A percentile compares a stretch with the other conserved stretches of the same genome.
phyloP scores from a whole-genome alignment of 1,140 invertebrate species.

The Diachasmimorpha longicaudata region DNA sequence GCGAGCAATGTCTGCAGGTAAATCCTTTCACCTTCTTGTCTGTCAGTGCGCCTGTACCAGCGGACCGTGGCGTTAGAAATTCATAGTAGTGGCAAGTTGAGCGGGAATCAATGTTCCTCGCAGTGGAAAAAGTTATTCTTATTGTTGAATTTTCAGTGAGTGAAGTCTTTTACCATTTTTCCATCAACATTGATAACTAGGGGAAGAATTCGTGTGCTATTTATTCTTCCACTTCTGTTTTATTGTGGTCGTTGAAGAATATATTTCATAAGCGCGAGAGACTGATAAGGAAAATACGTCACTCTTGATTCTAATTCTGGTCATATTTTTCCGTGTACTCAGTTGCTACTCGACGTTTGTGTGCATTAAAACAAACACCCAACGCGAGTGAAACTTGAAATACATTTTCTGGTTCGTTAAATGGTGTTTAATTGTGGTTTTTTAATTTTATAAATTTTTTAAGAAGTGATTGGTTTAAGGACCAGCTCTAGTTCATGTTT shows the following conservation, averaged over 20 bases:
- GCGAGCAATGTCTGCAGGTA: background rate
- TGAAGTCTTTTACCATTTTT: too few species aligned
- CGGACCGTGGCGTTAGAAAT: background rate
- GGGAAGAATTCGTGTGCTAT: too few species aligned
- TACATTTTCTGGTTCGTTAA: background rate
- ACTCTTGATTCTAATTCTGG: background rate
- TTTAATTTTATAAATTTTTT: background rate
- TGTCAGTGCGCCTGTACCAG: constrained; percentile 6
- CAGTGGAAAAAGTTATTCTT: background rate
- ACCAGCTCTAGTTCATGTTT: background rate
- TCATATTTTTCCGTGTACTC: background rate
- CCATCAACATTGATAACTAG: too few species aligned
- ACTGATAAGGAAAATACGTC: background rate
- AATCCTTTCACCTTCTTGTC: constrained; percentile 14
- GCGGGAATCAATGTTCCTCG: background rate
- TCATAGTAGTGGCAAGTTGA: background rate
- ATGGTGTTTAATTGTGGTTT: background rate
- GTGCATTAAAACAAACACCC: background rate
- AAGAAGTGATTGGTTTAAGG: background rate
- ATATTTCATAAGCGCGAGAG: background rate
- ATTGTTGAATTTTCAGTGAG: too few species aligned
- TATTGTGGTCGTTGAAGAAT: too few species aligned
- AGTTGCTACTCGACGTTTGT: background rate
- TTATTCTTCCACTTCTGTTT: too few species aligned
- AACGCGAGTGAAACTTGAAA: background rate